These are phyloP conservation scores for Drosophila mauritiana DNA, from an alignment of 1,140 invertebrate species.

Conservation along the genomic window DNA sequence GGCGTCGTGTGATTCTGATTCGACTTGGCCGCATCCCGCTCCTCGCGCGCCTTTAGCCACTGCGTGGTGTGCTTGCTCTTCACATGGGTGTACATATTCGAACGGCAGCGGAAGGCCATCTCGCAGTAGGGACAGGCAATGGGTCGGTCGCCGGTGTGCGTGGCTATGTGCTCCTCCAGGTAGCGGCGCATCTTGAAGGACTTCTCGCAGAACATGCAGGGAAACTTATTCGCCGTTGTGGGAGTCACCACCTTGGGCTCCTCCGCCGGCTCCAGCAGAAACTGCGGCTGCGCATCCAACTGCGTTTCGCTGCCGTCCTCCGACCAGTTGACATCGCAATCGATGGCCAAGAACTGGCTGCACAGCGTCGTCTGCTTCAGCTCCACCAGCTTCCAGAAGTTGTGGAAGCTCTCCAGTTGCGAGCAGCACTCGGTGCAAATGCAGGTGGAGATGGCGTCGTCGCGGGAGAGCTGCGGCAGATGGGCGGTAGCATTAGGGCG, in stretches of 20 bases:
- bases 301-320: slow-evolving; percentile 52
- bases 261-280: slow-evolving; percentile 31
- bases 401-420: slow-evolving; percentile 74
- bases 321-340: slow-evolving; percentile 75
- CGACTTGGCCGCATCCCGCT: slow-evolving; percentile 64
- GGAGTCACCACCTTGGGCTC: slow-evolving; percentile 24
- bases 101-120: slow-evolving; percentile 76
- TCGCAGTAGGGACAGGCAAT: slow-evolving; percentile 81
- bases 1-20: slow-evolving; percentile 12
- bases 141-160: slow-evolving; percentile 78
- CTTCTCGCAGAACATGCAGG: slow-evolving; percentile 75
- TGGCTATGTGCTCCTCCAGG: slow-evolving; percentile 80
- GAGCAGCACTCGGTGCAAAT: slow-evolving; percentile 68
- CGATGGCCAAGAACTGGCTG: slow-evolving; percentile 71
- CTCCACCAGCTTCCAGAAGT: slow-evolving; percentile 74
- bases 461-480: slow-evolving; percentile 57
- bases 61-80: slow-evolving; percentile 74
- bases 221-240: slow-evolving; percentile 55
- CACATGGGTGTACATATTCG: slow-evolving; percentile 84
- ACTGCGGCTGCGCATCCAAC: slow-evolving; percentile 14
- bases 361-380: slow-evolving; percentile 74
- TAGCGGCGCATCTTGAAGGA: slow-evolving; percentile 75
- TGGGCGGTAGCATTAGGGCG: background rate
- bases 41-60: slow-evolving; percentile 68
- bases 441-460: slow-evolving; percentile 74